phyloP scores from a whole-genome alignment of 2,113 vertebrate genomes.

The Lampris incognitus region DNA sequence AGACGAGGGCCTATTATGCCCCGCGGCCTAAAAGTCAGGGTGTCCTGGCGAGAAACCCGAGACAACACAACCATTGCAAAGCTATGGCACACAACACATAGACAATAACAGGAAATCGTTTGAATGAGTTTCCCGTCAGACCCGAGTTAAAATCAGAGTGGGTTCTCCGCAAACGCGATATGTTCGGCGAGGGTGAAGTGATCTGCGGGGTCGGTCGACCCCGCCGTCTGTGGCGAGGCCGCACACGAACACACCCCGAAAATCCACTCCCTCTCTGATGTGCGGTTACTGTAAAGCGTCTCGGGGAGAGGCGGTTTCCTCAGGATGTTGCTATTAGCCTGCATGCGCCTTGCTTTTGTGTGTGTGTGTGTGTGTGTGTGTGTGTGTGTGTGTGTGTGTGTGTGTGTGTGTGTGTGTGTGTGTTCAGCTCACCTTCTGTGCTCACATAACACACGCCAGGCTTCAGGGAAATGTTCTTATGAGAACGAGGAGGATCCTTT shows the following conservation, averaged over 20 bases:
- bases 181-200: too few species aligned
- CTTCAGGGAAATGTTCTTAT: too few species aligned
- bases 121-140: too few species aligned
- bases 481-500: neutral
- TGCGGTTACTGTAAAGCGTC: slow-evolving; percentile 29
- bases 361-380: slow-evolving; percentile 46
- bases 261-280: slow-evolving; percentile 48
- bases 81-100: too few species aligned
- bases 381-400: slow-evolving; percentile 46
- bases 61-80: too few species aligned
- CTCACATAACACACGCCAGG: slow-evolving; percentile 21
- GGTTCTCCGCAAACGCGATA: too few species aligned
- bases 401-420: slow-evolving; percentile 48
- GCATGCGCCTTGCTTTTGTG: slow-evolving; percentile 19
- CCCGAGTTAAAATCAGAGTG: too few species aligned
- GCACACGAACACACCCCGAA: neutral
- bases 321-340: slow-evolving; percentile 57
- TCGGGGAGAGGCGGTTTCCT: slow-evolving; percentile 64
- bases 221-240: too few species aligned
- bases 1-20: slow-evolving; percentile 17
- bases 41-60: slow-evolving; percentile 28
- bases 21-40: neutral
- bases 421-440: slow-evolving; percentile 24
- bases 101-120: too few species aligned
- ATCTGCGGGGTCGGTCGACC: too few species aligned